phyloP scores from a whole-genome alignment of 2,113 vertebrate species.

The Tragelaphus scriptus region DNA sequence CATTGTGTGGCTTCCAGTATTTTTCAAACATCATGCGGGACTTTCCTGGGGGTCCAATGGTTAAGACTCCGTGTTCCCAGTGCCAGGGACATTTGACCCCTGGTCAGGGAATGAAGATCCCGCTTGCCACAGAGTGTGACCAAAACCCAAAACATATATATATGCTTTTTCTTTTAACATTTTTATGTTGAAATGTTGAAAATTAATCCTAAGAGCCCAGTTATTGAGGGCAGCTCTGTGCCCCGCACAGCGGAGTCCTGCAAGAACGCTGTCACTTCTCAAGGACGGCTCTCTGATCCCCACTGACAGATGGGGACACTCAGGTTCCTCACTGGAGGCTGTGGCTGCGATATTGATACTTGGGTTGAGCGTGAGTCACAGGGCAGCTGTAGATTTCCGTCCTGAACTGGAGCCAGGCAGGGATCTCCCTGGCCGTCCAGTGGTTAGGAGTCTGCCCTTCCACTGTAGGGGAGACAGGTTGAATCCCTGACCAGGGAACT shows the following conservation, averaged over 20 bases:
- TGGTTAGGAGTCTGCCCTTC: neutral
- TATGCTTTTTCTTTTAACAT: neutral
- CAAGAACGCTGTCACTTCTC: neutral
- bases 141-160: neutral
- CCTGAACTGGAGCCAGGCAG: neutral
- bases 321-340: no score
- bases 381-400: neutral
- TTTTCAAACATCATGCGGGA: neutral
- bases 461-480: neutral
- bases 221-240: neutral
- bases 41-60: neutral
- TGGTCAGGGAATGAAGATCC: neutral
- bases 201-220: neutral
- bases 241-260: rapidly evolving
- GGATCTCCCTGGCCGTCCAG: neutral
- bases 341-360: rapidly evolving
- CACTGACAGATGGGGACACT: neutral
- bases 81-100: neutral
- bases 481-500: neutral
- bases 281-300: no score
- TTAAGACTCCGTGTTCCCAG: neutral
- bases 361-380: rapidly evolving
- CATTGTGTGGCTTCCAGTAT: neutral
- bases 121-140: neutral
- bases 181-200: neutral